Conservation (phyloP, 2,888 invertebrate genomes). For the Sesamia inferens region DNA sequence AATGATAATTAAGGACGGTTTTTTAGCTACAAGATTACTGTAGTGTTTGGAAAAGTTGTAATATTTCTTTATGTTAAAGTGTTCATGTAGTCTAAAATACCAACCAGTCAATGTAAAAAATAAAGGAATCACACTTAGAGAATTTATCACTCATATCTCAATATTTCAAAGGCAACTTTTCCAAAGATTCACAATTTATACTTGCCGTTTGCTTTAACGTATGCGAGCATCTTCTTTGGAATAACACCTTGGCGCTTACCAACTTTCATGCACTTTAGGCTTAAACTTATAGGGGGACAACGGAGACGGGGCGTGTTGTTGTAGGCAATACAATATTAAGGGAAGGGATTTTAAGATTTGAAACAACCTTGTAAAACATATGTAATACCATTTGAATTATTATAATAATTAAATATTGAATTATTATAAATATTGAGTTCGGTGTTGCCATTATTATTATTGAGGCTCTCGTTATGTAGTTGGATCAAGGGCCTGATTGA, state of each 20-base stretch:
- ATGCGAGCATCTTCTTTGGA: conserved; percentile 63
- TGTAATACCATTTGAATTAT: too few relatives aligned
- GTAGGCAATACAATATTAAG: background rate
- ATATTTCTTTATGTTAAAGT: background rate
- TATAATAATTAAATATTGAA: too few relatives aligned
- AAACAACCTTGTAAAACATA: too few relatives aligned
- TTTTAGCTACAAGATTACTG: background rate
- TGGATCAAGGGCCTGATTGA: too few relatives aligned
- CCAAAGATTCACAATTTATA: conserved; percentile 57
- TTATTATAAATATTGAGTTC: too few relatives aligned
- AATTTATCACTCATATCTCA: conserved; percentile 28
- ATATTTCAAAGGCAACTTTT: conserved; percentile 39
- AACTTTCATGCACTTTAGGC: conserved; percentile 60
- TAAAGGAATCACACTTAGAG: conserved; percentile 14
- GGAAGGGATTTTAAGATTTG: too few relatives aligned
- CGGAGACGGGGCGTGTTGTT: conserved; percentile 6
- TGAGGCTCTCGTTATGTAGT: too few relatives aligned
- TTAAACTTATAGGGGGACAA: conserved; percentile 37
- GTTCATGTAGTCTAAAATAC: background rate
- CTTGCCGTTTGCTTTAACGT: conserved; percentile 62
- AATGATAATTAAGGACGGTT: background rate
- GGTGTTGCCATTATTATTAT: too few relatives aligned
- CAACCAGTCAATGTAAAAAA: background rate
- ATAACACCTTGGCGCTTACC: conserved; percentile 61
- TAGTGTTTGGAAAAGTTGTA: background rate